phyloP scores from a whole-genome alignment of 2,888 invertebrate species.

The Automeris io region DNA sequence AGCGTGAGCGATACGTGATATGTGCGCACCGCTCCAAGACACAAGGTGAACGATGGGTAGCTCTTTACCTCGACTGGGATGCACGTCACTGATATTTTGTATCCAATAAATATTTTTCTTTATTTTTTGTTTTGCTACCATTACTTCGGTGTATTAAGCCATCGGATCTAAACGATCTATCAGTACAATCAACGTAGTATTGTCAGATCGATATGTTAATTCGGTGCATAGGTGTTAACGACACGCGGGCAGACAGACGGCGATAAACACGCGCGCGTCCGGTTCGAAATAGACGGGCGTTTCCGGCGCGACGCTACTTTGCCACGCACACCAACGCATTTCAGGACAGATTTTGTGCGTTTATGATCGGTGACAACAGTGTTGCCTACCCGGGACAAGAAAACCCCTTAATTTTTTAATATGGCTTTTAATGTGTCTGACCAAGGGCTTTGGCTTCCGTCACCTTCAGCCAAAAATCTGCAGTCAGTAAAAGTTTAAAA shows the following conservation, averaged over 20 bases:
- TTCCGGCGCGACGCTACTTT: conserved; percentile 45
- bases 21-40: too few species aligned
- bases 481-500: not conserved
- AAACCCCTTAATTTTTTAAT: too few species aligned
- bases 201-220: conserved; percentile 43
- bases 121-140: conserved; percentile 11
- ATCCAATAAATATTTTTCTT: not conserved
- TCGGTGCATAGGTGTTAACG: conserved; percentile 51
- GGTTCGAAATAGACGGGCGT: conserved; percentile 69
- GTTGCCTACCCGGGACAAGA: too few species aligned
- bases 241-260: conserved; percentile 55
- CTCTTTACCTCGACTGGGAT: too few species aligned
- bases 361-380: conserved; percentile 1
- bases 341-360: conserved; percentile 11
- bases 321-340: conserved; percentile 25
- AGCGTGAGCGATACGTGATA: too few species aligned
- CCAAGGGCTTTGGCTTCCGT: too few species aligned
- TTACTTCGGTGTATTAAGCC: conserved; percentile 7
- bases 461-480: too few species aligned
- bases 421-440: too few species aligned
- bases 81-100: too few species aligned
- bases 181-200: not conserved
- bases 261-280: conserved; percentile 67
- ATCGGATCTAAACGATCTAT: conserved; percentile 6
- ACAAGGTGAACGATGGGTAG: too few species aligned